Evolutionary conservation across 2,797 vertebrate genomes (phyloP).

Genomic region (Sphenopsis melanotis): DNA sequence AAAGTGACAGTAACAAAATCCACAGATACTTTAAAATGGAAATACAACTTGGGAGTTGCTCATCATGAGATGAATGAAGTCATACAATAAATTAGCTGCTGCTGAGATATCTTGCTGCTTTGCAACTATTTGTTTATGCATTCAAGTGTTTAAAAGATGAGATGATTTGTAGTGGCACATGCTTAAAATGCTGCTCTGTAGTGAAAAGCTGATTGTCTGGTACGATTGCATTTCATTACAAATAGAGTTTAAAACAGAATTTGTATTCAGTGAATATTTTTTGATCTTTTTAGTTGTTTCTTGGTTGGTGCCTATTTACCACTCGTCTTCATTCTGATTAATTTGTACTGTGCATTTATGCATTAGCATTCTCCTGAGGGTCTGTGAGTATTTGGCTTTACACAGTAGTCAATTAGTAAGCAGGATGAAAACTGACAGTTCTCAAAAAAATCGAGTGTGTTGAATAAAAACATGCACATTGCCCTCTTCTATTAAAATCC

Average conservation of each 20-base stretch:
- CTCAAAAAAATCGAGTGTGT: background rate
- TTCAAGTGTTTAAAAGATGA: background rate
- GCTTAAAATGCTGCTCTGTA: background rate
- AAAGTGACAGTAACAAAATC: background rate
- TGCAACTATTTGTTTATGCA: background rate
- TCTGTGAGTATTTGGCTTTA: background rate
- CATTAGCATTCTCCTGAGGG: background rate
- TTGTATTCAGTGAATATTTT: background rate
- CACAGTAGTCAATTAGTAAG: background rate
- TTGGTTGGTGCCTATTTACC: background rate
- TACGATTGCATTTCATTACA: background rate
- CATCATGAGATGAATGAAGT: background rate
- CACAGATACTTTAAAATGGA: background rate
- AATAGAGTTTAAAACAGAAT: background rate
- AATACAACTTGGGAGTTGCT: background rate
- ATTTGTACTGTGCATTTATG: background rate
- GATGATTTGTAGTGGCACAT: background rate
- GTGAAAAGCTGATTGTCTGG: background rate
- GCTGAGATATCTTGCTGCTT: background rate
- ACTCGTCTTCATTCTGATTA: background rate
- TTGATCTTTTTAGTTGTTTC: background rate
- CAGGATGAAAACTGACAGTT: background rate
- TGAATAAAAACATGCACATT: background rate
- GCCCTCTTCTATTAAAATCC: background rate
- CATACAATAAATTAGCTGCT: background rate